A percentile compares a stretch with the other conserved stretches of the same genome.
These are phyloP conservation scores for Mixornis gularis DNA, from an alignment of 2,113 vertebrate genomes.

Conservation along the genomic window DNA sequence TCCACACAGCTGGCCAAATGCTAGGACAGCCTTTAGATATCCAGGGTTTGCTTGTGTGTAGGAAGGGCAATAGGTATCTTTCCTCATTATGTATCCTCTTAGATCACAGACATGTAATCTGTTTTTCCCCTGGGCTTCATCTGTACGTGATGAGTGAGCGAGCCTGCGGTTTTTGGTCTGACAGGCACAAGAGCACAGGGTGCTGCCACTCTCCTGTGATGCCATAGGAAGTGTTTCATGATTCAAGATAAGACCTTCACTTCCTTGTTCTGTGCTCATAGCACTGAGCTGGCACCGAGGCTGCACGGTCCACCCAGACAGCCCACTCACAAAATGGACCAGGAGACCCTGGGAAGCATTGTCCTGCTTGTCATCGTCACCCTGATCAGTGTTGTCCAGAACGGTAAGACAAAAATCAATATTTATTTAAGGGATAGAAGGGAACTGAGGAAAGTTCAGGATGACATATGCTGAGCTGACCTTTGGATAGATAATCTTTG, in stretches of 20 bases:
- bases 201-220: not conserved
- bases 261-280: constrained; percentile 59
- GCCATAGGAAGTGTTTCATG: constrained; percentile 40
- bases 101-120: not conserved
- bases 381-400: constrained; percentile 87
- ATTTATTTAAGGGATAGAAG: not conserved
- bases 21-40: not conserved
- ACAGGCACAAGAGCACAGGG: not conserved
- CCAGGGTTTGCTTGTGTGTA: not conserved
- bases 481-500: not conserved
- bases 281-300: not conserved
- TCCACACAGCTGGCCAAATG: not conserved
- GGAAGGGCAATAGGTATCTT: not conserved
- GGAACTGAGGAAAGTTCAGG: not conserved
- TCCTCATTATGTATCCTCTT: not conserved
- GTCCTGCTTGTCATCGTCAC: constrained; percentile 85
- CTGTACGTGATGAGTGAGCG: not conserved
- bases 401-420: constrained; percentile 74
- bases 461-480: not conserved
- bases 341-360: constrained; percentile 75
- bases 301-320: not conserved
- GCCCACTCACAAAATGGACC: constrained; percentile 70
- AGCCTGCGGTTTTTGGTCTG: not conserved
- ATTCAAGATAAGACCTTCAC: constrained; percentile 55
- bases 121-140: not conserved